Conservation (phyloP, 1,140 invertebrate species). For the Nephotettix cincticeps region DNA sequence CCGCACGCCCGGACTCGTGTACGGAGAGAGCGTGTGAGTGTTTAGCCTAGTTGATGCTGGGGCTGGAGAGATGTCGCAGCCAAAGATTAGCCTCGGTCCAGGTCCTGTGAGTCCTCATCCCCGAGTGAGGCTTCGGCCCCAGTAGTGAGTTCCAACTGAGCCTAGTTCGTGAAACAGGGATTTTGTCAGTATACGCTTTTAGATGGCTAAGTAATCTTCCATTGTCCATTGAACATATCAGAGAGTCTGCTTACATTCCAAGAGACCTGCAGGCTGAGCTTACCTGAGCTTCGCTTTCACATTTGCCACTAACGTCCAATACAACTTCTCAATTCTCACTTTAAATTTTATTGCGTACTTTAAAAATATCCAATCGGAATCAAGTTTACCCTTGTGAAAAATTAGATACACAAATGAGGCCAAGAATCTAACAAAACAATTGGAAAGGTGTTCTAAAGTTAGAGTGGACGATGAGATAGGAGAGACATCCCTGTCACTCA, state of each 20-base stretch:
- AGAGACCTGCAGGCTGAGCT: slow-evolving; percentile 16
- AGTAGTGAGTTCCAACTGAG: not conserved
- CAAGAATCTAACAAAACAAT: too few species aligned
- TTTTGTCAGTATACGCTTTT: slow-evolving; percentile 29
- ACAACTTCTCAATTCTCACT: too few species aligned
- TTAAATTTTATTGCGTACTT: too few species aligned
- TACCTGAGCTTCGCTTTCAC: slow-evolving; percentile 5
- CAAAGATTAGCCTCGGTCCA: too few species aligned
- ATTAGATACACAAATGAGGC: too few species aligned
- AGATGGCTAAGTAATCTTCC: slow-evolving; percentile 28
- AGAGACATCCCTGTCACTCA: too few species aligned
- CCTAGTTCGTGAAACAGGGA: slow-evolving; percentile 20
- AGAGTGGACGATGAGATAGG: too few species aligned
- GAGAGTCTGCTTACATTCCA: slow-evolving; percentile 19
- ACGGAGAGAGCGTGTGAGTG: not conserved
- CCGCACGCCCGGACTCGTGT: not conserved
- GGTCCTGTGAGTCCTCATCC: not conserved
- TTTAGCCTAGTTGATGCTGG: not conserved
- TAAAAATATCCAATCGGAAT: too few species aligned
- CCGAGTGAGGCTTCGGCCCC: not conserved
- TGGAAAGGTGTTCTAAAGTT: too few species aligned
- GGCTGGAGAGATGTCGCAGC: not conserved
- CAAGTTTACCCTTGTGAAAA: too few species aligned
- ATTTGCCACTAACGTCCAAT: too few species aligned
- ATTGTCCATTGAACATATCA: slow-evolving; percentile 19